These are phyloP conservation scores for Paralichthys olivaceus DNA, from an alignment of 2,113 vertebrate species.

Conservation along the genomic window DNA sequence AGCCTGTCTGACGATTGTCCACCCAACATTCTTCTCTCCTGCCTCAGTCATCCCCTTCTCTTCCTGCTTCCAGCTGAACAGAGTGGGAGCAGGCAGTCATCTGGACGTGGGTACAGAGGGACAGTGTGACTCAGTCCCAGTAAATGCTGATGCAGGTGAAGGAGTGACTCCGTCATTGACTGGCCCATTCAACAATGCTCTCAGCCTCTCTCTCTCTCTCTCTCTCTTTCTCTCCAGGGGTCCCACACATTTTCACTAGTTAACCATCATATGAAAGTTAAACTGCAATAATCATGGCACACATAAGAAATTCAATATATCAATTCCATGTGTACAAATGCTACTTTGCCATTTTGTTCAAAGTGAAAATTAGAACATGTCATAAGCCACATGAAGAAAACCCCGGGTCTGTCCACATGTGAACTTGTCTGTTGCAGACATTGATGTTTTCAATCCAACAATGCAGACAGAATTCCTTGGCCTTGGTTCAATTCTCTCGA, in stretches of 20 bases:
- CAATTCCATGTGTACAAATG: too few relatives aligned
- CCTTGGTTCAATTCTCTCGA: too few relatives aligned
- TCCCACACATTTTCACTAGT: background rate
- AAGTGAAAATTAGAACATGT: too few relatives aligned
- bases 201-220: background rate
- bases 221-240: background rate
- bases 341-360: too few relatives aligned
- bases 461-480: too few relatives aligned
- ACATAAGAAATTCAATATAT: too few relatives aligned
- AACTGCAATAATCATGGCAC: too few relatives aligned
- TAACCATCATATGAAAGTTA: too few relatives aligned
- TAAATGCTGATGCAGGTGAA: background rate
- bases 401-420: too few relatives aligned
- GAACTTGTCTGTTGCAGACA: too few relatives aligned
- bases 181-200: constrained; percentile 18
- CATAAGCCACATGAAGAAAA: too few relatives aligned
- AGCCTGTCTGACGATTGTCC: background rate
- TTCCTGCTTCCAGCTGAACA: background rate
- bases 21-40: background rate
- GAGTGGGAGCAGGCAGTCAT: background rate
- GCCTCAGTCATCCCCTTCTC: background rate
- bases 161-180: background rate
- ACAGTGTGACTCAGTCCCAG: constrained; percentile 14
- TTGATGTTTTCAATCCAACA: too few relatives aligned
- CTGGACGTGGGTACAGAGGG: background rate